phyloP scores from a whole-genome alignment of 1,140 invertebrate genomes.

The Wiebesia pumilae region DNA sequence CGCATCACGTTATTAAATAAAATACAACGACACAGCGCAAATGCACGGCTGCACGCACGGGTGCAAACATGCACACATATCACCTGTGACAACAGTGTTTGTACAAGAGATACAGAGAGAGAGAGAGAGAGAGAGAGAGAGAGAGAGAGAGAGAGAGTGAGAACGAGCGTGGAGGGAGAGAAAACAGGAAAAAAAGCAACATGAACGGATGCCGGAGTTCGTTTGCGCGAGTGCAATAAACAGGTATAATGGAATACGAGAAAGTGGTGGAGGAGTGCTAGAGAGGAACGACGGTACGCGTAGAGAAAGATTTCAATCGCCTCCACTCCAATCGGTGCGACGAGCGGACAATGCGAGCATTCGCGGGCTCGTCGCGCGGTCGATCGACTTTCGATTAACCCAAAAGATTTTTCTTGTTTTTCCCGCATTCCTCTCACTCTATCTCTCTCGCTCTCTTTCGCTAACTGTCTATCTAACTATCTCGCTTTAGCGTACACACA shows the following conservation, averaged over 20 bases:
- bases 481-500: background rate
- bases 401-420: conserved; percentile 63
- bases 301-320: conserved; percentile 67
- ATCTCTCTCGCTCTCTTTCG: conserved; percentile 1
- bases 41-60: background rate
- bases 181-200: background rate
- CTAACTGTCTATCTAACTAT: no score
- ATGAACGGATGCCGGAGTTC: conserved; percentile 30
- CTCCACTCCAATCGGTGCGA: conserved; percentile 62
- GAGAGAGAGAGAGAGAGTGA: background rate
- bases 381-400: conserved; percentile 68
- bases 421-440: background rate
- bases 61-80: background rate
- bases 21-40: background rate
- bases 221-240: conserved; percentile 51
- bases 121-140: background rate
- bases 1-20: conserved; percentile 42
- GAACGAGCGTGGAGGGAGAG: no score
- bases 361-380: conserved; percentile 64
- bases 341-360: conserved; percentile 60
- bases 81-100: background rate
- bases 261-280: background rate
- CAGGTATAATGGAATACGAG: conserved; percentile 54
- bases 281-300: background rate
- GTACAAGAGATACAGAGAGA: background rate